Base-by-base conservation (phyloP, 1,140 invertebrate species). In the Drosophila parvula region DNA sequence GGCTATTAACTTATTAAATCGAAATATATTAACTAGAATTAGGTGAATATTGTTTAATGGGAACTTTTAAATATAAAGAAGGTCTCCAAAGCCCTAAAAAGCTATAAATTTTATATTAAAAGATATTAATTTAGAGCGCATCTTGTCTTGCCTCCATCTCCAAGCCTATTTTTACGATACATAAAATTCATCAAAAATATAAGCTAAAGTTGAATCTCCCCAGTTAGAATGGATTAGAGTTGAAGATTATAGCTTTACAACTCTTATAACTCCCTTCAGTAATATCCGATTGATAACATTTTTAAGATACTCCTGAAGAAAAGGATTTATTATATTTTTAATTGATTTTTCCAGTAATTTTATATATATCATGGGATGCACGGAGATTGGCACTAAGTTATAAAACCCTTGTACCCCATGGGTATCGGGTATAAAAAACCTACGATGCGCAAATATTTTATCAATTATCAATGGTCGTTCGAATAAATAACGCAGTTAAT, bases 401-500 rank as follows among this genome's bases (percentile, higher is more conserved):
- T 28, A 5, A 28, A n/a, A 40, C 22, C 45, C 45, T 47, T 28
- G 0, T n/a, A 14, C 22, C 11, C 22, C 22, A 14, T 47, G 3
- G 12, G 4, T 48, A 48, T 28, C 1, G 12, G 12, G 12, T 47
- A 47, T 28, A 47, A 3, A 28, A 27, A 28, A 47, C 3, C 27
- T 30, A 50, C 47, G 28, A 34, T 18, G 11, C 48, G 10, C 30
- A 53, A 22, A 9, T 36, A 22, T 36, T 16, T 32, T 50, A n/a
- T n/a, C 1, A 27, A 60, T 32, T 22, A 50, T n/a, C 22, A 50
- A 9, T 34, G 9, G 5, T 11, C 16, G n/a, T n/a, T 59, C 3
- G 40, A 22, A 63, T 59, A 60, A 40, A 70, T 30, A 48, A 55
- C 62, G 55, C 41, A 64, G 55, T 68, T 51, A 47, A 74, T 68